Base-by-base conservation (phyloP, 1,140 invertebrate species). In the Lepidurus packardi region DNA sequence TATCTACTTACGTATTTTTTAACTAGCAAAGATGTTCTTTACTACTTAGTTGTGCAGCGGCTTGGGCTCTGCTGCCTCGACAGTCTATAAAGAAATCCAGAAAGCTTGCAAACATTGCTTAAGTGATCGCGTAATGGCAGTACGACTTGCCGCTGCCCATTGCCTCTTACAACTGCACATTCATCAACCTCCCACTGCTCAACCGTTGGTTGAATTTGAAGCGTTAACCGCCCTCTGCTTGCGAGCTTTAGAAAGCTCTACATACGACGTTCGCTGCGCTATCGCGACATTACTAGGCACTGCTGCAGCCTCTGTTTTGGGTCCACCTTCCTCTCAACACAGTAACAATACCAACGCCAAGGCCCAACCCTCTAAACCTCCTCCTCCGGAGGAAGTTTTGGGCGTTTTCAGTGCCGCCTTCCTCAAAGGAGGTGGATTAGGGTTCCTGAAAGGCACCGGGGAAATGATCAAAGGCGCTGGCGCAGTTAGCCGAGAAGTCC, bases 391-490 rank as follows among this genome's bases (percentile, higher is more conserved):
- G 79, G 97, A 99, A 85, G 93, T 94, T 0, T 86, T 99, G 73
- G 92, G 91, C 81, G 90, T 98, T 79, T 86, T 99, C 80, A 94
- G 96, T 89, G 92, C 94, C n/a, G 97, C 96, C 47, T 99, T 98
- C 87, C 84, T 98, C 2, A 88, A 94, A 81, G 97, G 97, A 1
- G 73, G 65, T 43, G 96, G 96, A 24, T 93, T 93, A 24, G 95
- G 97, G 13, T 98, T 98, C 85, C 86, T 98, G 5, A 98, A 98
- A 86, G 94, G 94, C 16, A 93, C 93, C 74, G 93, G 93, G 7
- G 96, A 98, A 86, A 98, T 98, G 82, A 98, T 98, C 80, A 98
- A 98, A 87, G 96, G 96, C 4, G 93, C 91, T 81, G 94, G 93
- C 0, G 91, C 92, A 11, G 93, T 98, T 0, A 97, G 96, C 84